phyloP scores from a whole-genome alignment of 2,888 invertebrate species.

The Andricus quercusramuli region DNA sequence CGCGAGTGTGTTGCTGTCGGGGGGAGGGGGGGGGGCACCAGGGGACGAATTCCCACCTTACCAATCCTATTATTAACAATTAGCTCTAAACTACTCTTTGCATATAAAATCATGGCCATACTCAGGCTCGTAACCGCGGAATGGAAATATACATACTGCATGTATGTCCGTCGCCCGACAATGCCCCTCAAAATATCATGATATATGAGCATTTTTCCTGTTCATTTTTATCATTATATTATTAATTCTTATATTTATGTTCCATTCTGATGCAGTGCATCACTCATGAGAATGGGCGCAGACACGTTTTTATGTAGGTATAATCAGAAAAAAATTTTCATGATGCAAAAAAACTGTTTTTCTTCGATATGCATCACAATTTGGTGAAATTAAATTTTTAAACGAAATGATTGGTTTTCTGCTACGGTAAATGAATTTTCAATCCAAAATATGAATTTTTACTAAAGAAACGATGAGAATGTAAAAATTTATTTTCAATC shows the following conservation, averaged over 20 bases:
- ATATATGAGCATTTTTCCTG: constrained; percentile 46
- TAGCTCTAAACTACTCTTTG: constrained; percentile 78
- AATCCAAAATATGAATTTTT: too few relatives aligned
- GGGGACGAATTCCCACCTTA: constrained; percentile 78
- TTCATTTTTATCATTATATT: constrained; percentile 50
- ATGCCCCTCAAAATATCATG: constrained; percentile 69
- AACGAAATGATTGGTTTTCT: too few relatives aligned
- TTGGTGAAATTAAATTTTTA: too few relatives aligned
- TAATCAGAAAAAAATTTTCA: too few relatives aligned
- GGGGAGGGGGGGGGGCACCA: constrained; percentile 51
- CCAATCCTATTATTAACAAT: constrained; percentile 79
- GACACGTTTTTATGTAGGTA: too few relatives aligned
- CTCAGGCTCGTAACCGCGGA: constrained; percentile 75
- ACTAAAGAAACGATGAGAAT: too few relatives aligned
- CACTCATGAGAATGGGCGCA: too few relatives aligned
- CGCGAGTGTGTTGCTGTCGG: constrained; percentile 53
- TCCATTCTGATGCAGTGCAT: background rate
- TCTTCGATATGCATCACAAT: too few relatives aligned
- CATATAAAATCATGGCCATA: constrained; percentile 75
- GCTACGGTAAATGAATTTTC: too few relatives aligned
- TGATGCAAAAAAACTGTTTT: too few relatives aligned
- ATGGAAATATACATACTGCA: constrained; percentile 79
- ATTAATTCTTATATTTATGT: constrained; percentile 15
- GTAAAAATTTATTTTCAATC: too few relatives aligned
- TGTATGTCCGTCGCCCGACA: constrained; percentile 69